These are phyloP conservation scores for Tridacna crocea DNA, from an alignment of 2,888 invertebrate species.

Conservation along the genomic window DNA sequence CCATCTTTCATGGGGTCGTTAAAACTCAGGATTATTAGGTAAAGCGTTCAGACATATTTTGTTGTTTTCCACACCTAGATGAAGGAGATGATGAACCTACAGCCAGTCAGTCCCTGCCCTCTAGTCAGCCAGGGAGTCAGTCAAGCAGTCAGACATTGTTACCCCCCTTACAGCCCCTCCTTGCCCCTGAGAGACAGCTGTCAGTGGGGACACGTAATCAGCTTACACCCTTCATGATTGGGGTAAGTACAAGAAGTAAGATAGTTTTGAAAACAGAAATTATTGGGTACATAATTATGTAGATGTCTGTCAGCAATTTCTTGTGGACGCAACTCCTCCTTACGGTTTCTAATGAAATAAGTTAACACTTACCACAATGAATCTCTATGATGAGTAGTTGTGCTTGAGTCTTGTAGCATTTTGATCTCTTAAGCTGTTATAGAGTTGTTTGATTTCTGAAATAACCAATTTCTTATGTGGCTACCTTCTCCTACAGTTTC, in stretches of 20 bases:
- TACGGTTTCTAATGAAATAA: no score
- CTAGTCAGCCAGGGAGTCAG: constrained; percentile 49
- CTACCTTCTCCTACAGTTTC: no score
- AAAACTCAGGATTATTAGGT: neutral
- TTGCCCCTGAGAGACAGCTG: constrained; percentile 72
- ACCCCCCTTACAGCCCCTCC: constrained; percentile 63
- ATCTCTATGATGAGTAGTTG: no score
- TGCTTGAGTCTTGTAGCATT: no score
- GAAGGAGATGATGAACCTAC: constrained; percentile 60
- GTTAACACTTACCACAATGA: no score
- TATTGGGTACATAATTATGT: no score
- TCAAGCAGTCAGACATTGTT: constrained; percentile 46
- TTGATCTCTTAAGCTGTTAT: no score
- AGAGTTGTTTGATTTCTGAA: no score
- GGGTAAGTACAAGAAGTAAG: constrained; percentile 66
- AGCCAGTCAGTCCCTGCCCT: constrained; percentile 1
- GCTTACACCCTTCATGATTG: constrained; percentile 80
- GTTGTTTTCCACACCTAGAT: constrained; percentile 30
- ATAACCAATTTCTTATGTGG: no score
- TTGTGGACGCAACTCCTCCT: no score
- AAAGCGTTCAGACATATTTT: neutral
- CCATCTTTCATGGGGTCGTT: no score
- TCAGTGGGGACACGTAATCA: constrained; percentile 72
- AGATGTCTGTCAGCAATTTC: no score
- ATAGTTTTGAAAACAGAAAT: neutral